These are phyloP conservation scores for Urocitellus parryii DNA, from an alignment of 2,113 vertebrate species.

Conservation along the genomic window DNA sequence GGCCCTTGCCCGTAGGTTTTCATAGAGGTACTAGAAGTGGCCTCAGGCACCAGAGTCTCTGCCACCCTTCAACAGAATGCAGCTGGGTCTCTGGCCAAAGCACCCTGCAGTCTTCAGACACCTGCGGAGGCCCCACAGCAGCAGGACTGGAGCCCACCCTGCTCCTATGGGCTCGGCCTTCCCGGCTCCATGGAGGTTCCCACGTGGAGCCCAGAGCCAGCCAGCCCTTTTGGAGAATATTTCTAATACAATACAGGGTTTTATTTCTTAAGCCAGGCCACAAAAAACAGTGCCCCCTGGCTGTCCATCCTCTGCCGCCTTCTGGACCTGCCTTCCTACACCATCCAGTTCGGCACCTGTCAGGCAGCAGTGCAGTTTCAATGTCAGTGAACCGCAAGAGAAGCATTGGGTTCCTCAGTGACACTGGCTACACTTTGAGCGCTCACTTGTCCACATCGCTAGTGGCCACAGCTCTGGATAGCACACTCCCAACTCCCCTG, in stretches of 20 bases:
- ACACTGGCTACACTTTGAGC: background rate
- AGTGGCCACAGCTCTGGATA: too few relatives aligned
- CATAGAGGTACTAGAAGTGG: background rate
- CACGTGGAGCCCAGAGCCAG: too few relatives aligned
- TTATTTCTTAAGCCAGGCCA: background rate
- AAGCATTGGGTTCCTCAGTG: background rate
- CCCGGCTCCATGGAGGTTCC: too few relatives aligned
- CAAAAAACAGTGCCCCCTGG: background rate
- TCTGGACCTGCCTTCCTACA: too few relatives aligned
- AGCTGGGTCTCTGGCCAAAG: background rate
- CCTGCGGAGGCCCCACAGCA: too few relatives aligned
- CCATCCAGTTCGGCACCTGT: too few relatives aligned
- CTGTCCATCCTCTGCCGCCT: too few relatives aligned
- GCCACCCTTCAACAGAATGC: background rate
- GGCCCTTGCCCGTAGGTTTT: accelerated
- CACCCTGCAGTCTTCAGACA: too few relatives aligned
- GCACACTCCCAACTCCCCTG: accelerated
- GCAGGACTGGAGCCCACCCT: too few relatives aligned
- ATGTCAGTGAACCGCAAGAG: background rate
- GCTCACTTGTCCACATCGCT: accelerated
- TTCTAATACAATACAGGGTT: background rate
- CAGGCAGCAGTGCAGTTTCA: too few relatives aligned
- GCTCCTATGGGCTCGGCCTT: too few relatives aligned
- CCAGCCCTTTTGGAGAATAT: background rate
- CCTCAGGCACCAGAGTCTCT: background rate